Base-by-base conservation (phyloP, 1,140 invertebrate genomes). In the Eufriesea mexicana region DNA sequence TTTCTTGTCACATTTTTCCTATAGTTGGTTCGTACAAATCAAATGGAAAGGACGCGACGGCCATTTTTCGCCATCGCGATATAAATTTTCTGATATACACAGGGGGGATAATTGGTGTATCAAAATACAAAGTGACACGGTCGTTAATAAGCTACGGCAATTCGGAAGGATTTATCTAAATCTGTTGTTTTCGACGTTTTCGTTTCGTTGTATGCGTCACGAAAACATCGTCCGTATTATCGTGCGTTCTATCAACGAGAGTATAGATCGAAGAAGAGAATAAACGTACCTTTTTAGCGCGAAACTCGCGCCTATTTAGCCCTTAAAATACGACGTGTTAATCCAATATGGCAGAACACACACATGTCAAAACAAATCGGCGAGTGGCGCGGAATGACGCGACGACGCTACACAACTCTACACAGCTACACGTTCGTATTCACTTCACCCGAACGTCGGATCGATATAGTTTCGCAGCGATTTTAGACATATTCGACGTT, bases 321-420 rank as follows among this genome's bases (percentile, higher is more conserved):
- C 47, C 66, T 62, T 55, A 51, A 55, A 25, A 54, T 47, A 82
- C 78, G 89, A 88, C 89, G 88, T 87, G 73, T 81, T 92, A 92
- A 92, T 92, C 91, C 89, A 91, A 91, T 92, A 92, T 91, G 91
- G 89, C 89, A 89, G 89, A 78, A 81, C 84, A 88, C 88, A 92
- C 92, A 93, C 92, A 93, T 93, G 92, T 92, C 92, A 93, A 92
- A 93, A 92, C 92, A 93, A 92, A 92, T 90, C 90, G 90, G 88
- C 87, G 83, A 79, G 79, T 68, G 82, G 79, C 83, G 84, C 84
- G 84, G 72, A 70, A 77, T 76, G 91, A 57, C 89, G 73, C 87
- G 83, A 79, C 28, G 85, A 72, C 80, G 64, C 79, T 55, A 42
- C 83, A 84, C 84, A 64, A 80, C 71, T 88, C 72, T 82, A 57